These are phyloP conservation scores for Cephalopachus bancanus DNA, from an alignment of 2,797 vertebrate genomes.

Conservation along the genomic window DNA sequence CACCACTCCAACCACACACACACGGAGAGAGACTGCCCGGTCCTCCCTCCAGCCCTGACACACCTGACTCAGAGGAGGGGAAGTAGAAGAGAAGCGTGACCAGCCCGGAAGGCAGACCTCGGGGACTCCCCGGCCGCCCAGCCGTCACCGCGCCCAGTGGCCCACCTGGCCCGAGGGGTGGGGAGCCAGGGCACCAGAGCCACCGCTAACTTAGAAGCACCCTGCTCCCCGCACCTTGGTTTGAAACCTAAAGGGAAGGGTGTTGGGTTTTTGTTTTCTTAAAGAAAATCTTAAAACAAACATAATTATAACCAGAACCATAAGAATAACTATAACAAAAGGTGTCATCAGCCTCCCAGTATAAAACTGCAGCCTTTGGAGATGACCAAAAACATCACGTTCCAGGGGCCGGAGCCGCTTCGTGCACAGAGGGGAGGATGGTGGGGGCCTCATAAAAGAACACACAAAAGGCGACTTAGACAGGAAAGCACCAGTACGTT, in stretches of 20 bases:
- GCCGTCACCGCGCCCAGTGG: constrained; percentile 68
- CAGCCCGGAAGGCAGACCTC: constrained; percentile 63
- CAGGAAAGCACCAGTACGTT: constrained; percentile 95
- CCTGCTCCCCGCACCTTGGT: constrained; percentile 82
- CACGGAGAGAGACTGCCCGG: constrained; percentile 74
- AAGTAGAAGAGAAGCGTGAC: constrained; percentile 75
- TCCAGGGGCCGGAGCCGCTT: constrained; percentile 90
- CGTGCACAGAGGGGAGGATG: constrained; percentile 89
- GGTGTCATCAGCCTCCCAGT: constrained; percentile 83
- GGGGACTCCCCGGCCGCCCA: constrained; percentile 33
- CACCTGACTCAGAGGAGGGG: constrained; percentile 76
- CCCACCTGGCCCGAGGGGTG: constrained; percentile 80
- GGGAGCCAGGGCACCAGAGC: constrained; percentile 84
- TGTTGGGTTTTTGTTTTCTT: constrained; percentile 83
- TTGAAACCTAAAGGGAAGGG: constrained; percentile 77
- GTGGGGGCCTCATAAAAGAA: constrained; percentile 86
- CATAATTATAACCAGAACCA: constrained; percentile 83
- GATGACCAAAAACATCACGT: constrained; percentile 92
- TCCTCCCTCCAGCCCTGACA: constrained; percentile 81
- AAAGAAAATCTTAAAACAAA: constrained; percentile 82
- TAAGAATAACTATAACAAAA: constrained; percentile 81
- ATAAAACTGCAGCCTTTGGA: constrained; percentile 92
- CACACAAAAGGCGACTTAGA: constrained; percentile 90
- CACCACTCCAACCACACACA: constrained; percentile 85
- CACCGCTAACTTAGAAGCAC: constrained; percentile 80